A percentile compares a stretch with the other conserved stretches of the same genome.
Evolutionary conservation across 2,888 invertebrate genomes (phyloP).

Genomic region (Ethmia dodecea): DNA sequence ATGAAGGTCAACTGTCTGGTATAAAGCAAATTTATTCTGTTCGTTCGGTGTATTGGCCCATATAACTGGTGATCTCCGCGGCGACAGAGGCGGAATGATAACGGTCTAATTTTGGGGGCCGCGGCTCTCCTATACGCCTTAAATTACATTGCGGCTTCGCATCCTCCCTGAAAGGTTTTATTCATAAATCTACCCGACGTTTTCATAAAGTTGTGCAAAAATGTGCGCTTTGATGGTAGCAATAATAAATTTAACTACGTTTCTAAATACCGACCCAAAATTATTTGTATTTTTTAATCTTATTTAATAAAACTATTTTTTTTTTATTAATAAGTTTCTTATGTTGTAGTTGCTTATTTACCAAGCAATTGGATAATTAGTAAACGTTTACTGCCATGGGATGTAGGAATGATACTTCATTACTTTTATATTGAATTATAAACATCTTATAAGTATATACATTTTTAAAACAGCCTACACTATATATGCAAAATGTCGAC

Average conservation of each 20-base stretch:
- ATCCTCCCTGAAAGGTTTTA: slow-evolving; percentile 73
- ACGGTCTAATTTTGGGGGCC: slow-evolving; percentile 70
- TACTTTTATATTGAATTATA: too few relatives aligned
- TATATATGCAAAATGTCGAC: too few relatives aligned
- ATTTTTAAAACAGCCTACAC: too few relatives aligned
- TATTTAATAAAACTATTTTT: too few relatives aligned
- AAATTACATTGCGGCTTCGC: slow-evolving; percentile 69
- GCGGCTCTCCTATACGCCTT: slow-evolving; percentile 58
- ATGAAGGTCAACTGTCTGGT: slow-evolving; percentile 70
- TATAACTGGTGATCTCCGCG: slow-evolving; percentile 69
- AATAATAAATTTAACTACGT: slow-evolving; percentile 43
- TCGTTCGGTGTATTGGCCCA: slow-evolving; percentile 70
- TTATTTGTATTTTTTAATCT: too few relatives aligned
- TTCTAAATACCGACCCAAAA: too few relatives aligned
- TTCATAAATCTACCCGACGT: slow-evolving; percentile 73
- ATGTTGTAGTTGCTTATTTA: too few relatives aligned
- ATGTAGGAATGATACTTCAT: too few relatives aligned
- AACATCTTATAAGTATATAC: too few relatives aligned
- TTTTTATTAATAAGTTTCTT: too few relatives aligned
- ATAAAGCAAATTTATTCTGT: slow-evolving; percentile 76
- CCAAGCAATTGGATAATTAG: too few relatives aligned
- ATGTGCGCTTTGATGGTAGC: slow-evolving; percentile 49
- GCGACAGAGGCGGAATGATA: slow-evolving; percentile 72
- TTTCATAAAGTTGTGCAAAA: slow-evolving; percentile 69
- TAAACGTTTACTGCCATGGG: too few relatives aligned